Evolutionary conservation across 2,888 invertebrate genomes (phyloP).

Genomic region (Xestia c-nigrum): DNA sequence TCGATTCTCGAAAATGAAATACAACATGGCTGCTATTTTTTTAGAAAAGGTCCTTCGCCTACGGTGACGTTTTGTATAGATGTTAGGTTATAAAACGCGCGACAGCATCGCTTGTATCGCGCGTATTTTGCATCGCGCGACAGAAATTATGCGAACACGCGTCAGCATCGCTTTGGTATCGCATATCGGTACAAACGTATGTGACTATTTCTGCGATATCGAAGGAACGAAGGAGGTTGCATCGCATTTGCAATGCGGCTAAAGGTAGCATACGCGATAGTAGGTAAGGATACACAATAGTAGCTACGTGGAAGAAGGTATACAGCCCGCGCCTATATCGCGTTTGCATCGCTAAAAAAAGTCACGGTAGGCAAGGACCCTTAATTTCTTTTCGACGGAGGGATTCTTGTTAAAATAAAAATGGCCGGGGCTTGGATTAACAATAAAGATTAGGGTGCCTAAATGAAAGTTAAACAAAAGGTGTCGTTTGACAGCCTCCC

Average conservation of each 20-base stretch:
- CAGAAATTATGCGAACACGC: not conserved
- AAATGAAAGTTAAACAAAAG: conserved; percentile 71
- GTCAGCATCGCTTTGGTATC: not conserved
- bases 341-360: not conserved
- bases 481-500: conserved; percentile 53
- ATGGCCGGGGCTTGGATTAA: conserved; percentile 58
- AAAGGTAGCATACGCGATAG: not conserved
- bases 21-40: conserved; percentile 29
- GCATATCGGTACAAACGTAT: not conserved
- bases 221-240: not conserved
- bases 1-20: conserved; percentile 44
- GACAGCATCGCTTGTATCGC: not conserved
- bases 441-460: conserved; percentile 66
- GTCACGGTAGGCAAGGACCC: not conserved
- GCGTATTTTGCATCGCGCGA: not conserved
- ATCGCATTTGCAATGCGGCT: not conserved
- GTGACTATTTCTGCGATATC: not conserved
- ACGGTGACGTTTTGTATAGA: not conserved
- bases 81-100: not conserved
- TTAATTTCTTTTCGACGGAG: conserved; percentile 41
- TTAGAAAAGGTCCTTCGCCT: not conserved
- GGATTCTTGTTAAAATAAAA: conserved; percentile 61
- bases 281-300: not conserved
- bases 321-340: not conserved
- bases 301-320: not conserved